Percentiles rank a stretch among this genome's conserved stretches.
phyloP scores from a whole-genome alignment of 1,140 invertebrate species.

The Drosophila sp. region DNA sequence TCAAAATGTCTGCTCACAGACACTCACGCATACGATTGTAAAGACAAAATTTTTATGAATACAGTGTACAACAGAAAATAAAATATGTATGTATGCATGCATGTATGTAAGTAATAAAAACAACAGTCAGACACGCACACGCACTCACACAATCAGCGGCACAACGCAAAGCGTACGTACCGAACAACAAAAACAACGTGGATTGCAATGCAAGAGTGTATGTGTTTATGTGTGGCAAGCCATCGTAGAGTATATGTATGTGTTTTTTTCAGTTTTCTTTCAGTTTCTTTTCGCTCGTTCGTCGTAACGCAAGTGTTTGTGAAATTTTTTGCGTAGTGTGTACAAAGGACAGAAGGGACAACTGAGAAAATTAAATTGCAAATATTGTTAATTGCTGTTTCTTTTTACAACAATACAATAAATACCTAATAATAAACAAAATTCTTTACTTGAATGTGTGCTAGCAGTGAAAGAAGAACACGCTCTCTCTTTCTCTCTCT shows the following conservation, averaged over 20 bases:
- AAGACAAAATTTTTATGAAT: conserved; percentile 36
- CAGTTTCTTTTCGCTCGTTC: conserved; percentile 73
- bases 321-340: conserved; percentile 35
- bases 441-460: conserved; percentile 1
- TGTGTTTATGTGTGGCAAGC: conserved; percentile 46
- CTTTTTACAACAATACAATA: background rate
- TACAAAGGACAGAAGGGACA: conserved; percentile 26
- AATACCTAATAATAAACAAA: background rate
- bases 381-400: background rate
- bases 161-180: conserved; percentile 36
- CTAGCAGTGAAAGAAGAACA: conserved; percentile 17
- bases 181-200: conserved; percentile 51
- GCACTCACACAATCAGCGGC: conserved; percentile 39
- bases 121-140: conserved; percentile 49
- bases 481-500: conserved; percentile 34
- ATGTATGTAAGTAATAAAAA: conserved; percentile 42
- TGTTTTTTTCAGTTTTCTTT: conserved; percentile 64
- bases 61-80: conserved; percentile 50
- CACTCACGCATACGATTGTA: conserved; percentile 49
- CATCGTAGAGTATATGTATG: conserved; percentile 46
- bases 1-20: conserved; percentile 65
- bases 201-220: conserved; percentile 46
- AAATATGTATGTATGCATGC: conserved; percentile 42
- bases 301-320: conserved; percentile 69
- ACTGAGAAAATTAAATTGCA: conserved; percentile 1